phyloP scores from a whole-genome alignment of 1,140 invertebrate genomes.

The Anastatus disparis region DNA sequence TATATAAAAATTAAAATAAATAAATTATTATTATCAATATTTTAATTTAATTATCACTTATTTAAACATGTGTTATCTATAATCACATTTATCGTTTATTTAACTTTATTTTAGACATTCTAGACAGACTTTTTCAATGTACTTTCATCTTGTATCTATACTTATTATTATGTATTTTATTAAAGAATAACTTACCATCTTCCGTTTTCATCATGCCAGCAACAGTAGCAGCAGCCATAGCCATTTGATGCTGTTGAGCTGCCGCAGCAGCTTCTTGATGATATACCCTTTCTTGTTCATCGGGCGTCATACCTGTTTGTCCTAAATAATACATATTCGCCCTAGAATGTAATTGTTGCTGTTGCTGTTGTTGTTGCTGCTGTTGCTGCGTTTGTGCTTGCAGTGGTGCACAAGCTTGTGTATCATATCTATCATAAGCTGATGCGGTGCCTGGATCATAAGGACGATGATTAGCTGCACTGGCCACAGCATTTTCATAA shows the following conservation, averaged over 20 bases:
- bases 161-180: too few relatives aligned
- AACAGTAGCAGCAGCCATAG: slow-evolving; percentile 66
- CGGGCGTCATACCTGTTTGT: slow-evolving; percentile 64
- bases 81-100: too few relatives aligned
- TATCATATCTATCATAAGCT: slow-evolving; percentile 80
- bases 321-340: slow-evolving; percentile 70
- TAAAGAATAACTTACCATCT: slow-evolving; percentile 60
- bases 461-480: slow-evolving; percentile 66
- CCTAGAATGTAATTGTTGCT: slow-evolving; percentile 62
- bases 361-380: slow-evolving; percentile 70
- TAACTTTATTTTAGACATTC: too few relatives aligned
- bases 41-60: too few relatives aligned
- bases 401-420: slow-evolving; percentile 68
- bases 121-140: too few relatives aligned
- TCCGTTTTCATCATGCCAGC: slow-evolving; percentile 75
- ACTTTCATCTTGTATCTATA: too few relatives aligned
- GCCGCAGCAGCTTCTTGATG: slow-evolving; percentile 70
- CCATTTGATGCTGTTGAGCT: slow-evolving; percentile 73
- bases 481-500: slow-evolving; percentile 69
- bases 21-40: too few relatives aligned
- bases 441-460: slow-evolving; percentile 72
- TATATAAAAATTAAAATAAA: too few relatives aligned
- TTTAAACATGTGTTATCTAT: too few relatives aligned
- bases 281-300: slow-evolving; percentile 71
- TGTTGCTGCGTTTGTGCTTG: slow-evolving; percentile 71